Conservation (phyloP, 2,797 vertebrate species). For the Pipistrellus pipistrellus region DNA sequence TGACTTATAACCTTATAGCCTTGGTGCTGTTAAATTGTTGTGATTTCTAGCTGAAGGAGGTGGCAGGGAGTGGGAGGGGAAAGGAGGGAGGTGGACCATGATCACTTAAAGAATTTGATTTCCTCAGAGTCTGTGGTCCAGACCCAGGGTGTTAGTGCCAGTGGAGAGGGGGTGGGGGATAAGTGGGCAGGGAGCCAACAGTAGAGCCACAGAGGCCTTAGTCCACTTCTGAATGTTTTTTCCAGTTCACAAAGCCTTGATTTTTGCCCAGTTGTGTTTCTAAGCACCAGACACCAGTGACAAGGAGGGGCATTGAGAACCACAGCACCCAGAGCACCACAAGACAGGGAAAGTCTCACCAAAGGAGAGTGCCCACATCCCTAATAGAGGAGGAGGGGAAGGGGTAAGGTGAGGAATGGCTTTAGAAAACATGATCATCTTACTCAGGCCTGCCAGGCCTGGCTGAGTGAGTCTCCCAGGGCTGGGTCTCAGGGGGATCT, state of each 20-base stretch:
- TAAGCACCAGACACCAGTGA: constrained; percentile 33
- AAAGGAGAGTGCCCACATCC: constrained; percentile 40
- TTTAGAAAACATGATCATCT: background rate
- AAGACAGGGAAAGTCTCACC: constrained; percentile 48
- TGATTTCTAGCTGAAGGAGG: background rate
- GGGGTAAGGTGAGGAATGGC: background rate
- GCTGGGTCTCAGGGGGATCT: background rate
- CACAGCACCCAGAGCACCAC: constrained; percentile 57
- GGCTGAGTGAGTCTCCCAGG: background rate
- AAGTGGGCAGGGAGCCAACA: too few relatives aligned
- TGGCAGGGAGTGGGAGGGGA: background rate
- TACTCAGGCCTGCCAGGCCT: background rate
- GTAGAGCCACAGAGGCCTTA: background rate
- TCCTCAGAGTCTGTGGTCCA: background rate
- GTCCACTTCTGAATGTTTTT: background rate
- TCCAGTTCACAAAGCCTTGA: background rate
- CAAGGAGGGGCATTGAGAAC: background rate
- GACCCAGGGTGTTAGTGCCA: background rate
- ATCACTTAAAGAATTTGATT: background rate
- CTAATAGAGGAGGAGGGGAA: background rate
- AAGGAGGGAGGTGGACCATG: background rate
- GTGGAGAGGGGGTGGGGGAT: background rate
- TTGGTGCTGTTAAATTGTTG: background rate
- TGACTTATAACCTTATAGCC: background rate
- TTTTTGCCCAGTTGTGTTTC: background rate